phyloP scores from a whole-genome alignment of 2,113 vertebrate species.

The Thryonomys swinderianus region DNA sequence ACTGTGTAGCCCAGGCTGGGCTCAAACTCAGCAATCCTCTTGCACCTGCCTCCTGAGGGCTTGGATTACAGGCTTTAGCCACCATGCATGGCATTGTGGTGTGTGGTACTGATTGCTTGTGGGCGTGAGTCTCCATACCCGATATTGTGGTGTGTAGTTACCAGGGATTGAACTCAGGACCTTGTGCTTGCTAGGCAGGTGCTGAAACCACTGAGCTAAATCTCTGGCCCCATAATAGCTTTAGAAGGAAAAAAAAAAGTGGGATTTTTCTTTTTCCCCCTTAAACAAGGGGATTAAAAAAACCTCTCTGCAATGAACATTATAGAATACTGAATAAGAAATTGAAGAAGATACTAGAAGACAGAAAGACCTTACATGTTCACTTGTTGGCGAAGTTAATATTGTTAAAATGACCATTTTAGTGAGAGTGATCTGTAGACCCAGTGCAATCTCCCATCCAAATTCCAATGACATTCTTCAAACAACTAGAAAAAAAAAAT shows the following conservation, averaged over 20 bases:
- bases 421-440: neutral
- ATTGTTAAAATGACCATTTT: neutral
- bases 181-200: too few species aligned
- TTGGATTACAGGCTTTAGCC: too few species aligned
- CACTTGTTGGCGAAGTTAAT: neutral
- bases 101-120: too few species aligned
- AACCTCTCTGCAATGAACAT: neutral
- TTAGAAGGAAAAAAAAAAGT: neutral
- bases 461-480: neutral
- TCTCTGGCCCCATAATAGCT: too few species aligned
- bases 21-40: too few species aligned
- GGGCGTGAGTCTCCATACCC: too few species aligned
- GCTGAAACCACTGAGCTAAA: too few species aligned
- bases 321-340: neutral
- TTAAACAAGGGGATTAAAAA: neutral
- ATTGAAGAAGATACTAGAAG: neutral
- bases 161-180: too few species aligned
- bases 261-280: neutral
- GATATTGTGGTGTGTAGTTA: too few species aligned
- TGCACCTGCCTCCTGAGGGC: too few species aligned
- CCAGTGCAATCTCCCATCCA: neutral
- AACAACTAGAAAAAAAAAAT: neutral
- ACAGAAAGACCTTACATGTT: neutral
- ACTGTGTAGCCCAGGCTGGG: too few species aligned
- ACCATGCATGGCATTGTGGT: too few species aligned